phyloP scores from a whole-genome alignment of 2,113 vertebrate genomes.

The Narcine bancroftii region DNA sequence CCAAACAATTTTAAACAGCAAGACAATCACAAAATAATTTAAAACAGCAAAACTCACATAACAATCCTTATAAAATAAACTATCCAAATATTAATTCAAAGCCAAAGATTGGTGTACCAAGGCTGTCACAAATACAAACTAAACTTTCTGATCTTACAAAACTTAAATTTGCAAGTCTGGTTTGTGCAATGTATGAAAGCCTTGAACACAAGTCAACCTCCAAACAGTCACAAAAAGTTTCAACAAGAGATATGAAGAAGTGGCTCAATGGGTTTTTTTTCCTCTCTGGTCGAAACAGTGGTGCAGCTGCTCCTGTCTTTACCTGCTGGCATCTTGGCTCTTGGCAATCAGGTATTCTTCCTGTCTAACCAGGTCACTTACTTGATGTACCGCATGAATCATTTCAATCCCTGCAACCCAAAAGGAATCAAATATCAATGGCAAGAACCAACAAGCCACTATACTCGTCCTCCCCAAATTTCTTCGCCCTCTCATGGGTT shows the following conservation, averaged over 20 bases:
- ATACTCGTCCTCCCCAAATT: not conserved
- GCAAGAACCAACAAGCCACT: not conserved
- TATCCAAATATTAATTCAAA: not conserved
- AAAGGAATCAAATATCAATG: not conserved
- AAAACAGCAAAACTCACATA: too few species aligned
- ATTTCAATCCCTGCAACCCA: not conserved
- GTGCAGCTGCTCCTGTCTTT: not conserved
- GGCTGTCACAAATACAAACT: not conserved
- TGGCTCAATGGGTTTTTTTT: not conserved
- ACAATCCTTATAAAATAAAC: not conserved
- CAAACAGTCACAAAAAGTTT: not conserved
- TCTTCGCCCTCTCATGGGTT: too few species aligned
- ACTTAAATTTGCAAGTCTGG: not conserved
- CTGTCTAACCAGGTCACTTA: not conserved
- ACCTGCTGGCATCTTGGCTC: constrained; percentile 14
- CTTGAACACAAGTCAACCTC: not conserved
- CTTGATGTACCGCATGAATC: not conserved
- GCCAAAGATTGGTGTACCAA: not conserved
- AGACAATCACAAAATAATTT: not conserved
- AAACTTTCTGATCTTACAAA: not conserved
- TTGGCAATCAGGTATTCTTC: not conserved
- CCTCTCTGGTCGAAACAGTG: not conserved
- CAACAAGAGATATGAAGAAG: not conserved
- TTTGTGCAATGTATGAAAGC: not conserved
- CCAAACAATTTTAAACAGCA: not conserved